Percentiles rank a stretch among this genome's conserved stretches.
Conservation (phyloP, 1,140 invertebrate genomes). For the Maconellicoccus hirsutus region DNA sequence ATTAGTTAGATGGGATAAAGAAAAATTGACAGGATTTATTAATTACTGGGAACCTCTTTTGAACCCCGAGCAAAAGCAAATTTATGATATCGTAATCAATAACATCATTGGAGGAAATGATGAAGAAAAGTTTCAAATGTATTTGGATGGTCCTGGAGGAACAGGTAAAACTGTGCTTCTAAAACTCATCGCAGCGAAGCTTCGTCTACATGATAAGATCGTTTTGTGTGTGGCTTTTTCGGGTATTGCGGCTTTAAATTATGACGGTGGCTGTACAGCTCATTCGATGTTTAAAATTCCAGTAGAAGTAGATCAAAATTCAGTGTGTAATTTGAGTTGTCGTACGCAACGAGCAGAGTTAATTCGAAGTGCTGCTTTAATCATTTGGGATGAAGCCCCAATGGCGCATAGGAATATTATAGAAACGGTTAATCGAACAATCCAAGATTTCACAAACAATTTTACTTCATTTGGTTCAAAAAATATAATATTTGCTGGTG, state of each 20-base stretch:
- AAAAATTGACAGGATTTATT: too few relatives aligned
- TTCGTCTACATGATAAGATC: conserved; percentile 24
- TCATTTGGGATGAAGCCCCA: too few relatives aligned
- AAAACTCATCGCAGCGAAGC: conserved; percentile 25
- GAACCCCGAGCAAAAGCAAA: conserved; percentile 13
- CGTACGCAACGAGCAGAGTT: too few relatives aligned
- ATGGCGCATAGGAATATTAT: too few relatives aligned
- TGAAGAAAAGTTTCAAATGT: conserved; percentile 20
- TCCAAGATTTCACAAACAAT: too few relatives aligned
- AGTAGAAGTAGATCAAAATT: too few relatives aligned
- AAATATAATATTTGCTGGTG: too few relatives aligned
- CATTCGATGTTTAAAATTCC: conserved; percentile 25
- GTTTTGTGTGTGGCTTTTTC: conserved; percentile 29
- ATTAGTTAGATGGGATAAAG: too few relatives aligned
- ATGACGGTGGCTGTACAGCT: conserved; percentile 25
- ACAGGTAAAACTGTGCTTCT: conserved; percentile 30
- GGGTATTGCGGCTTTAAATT: conserved; percentile 30
- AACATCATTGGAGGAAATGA: background rate
- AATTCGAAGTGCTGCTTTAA: too few relatives aligned
- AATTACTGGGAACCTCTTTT: conserved; percentile 24
- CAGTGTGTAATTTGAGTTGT: too few relatives aligned
- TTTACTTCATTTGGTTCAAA: too few relatives aligned
- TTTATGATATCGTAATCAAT: conserved; percentile 18
- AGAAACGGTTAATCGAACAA: too few relatives aligned
- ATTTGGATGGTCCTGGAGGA: conserved; percentile 30